Conservation (phyloP, 2,113 vertebrate genomes). For the Brachypteracias leptosomus region DNA sequence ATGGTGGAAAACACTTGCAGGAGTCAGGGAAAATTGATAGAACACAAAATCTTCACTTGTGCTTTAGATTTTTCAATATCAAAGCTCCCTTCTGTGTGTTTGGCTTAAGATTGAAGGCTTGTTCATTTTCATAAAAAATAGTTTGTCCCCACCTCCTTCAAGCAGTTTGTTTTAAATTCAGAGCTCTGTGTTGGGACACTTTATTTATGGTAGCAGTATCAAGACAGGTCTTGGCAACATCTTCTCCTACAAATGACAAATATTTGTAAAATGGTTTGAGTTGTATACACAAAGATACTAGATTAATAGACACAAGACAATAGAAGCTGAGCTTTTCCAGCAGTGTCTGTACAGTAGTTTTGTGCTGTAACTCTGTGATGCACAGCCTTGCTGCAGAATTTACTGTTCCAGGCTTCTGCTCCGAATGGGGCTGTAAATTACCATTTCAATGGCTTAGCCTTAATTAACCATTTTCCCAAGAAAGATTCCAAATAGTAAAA, state of each 20-base stretch:
- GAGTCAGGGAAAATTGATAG: background rate
- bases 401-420: background rate
- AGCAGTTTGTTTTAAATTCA: slow-evolving; percentile 34
- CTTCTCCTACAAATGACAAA: slow-evolving; percentile 41
- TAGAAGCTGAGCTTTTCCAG: slow-evolving; percentile 45
- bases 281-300: slow-evolving; percentile 25
- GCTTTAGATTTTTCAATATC: background rate
- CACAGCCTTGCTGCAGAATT: slow-evolving; percentile 18
- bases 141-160: background rate
- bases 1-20: background rate
- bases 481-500: slow-evolving; percentile 10
- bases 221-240: slow-evolving; percentile 29
- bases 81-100: background rate
- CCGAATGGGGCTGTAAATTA: background rate
- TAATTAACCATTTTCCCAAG: slow-evolving; percentile 54
- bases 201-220: slow-evolving; percentile 10
- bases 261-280: slow-evolving; percentile 59
- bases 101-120: background rate
- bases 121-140: background rate
- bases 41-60: background rate
- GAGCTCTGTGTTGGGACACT: background rate
- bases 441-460: slow-evolving; percentile 20
- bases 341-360: background rate
- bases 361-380: background rate
- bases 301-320: slow-evolving; percentile 33